Evolutionary conservation across 2,888 invertebrate genomes (phyloP).

Genomic region (Synergus laeviventris): DNA sequence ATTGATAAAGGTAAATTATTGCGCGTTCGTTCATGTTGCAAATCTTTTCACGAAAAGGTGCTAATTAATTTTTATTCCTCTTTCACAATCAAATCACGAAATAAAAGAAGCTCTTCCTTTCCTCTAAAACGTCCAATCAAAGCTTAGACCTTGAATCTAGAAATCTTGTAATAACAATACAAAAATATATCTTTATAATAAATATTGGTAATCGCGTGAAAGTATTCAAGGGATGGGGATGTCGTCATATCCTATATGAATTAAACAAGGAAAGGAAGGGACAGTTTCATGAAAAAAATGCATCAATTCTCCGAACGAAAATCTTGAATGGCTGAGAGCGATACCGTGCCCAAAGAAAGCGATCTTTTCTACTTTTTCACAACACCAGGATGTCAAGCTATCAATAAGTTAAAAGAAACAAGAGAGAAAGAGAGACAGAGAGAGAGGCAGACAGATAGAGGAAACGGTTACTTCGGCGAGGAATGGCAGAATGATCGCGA

Average conservation of each 20-base stretch:
- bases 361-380: conserved; percentile 70
- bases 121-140: conserved; percentile 1
- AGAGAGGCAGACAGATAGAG: conserved; percentile 56
- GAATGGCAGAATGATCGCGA: conserved; percentile 63
- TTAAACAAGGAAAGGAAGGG: conserved; percentile 52
- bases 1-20: conserved; percentile 61
- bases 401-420: conserved; percentile 62
- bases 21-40: conserved; percentile 64
- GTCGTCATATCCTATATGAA: not conserved
- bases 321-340: conserved; percentile 64
- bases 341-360: conserved; percentile 72
- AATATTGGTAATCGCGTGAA: not conserved
- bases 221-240: not conserved
- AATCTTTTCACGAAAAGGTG: conserved; percentile 53
- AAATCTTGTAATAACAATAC: not conserved
- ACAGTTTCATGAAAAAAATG: conserved; percentile 62
- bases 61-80: not conserved
- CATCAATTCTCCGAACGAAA: conserved; percentile 59
- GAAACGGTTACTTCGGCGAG: conserved; percentile 60
- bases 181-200: not conserved
- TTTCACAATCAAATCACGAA: not conserved
- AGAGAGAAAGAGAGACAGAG: conserved; percentile 56
- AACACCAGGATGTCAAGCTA: conserved; percentile 74
- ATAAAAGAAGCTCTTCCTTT: conserved; percentile 19
- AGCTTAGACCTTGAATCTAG: conserved; percentile 20